These are phyloP conservation scores for Operophtera brumata DNA, from an alignment of 2,888 invertebrate genomes.

Conservation along the genomic window DNA sequence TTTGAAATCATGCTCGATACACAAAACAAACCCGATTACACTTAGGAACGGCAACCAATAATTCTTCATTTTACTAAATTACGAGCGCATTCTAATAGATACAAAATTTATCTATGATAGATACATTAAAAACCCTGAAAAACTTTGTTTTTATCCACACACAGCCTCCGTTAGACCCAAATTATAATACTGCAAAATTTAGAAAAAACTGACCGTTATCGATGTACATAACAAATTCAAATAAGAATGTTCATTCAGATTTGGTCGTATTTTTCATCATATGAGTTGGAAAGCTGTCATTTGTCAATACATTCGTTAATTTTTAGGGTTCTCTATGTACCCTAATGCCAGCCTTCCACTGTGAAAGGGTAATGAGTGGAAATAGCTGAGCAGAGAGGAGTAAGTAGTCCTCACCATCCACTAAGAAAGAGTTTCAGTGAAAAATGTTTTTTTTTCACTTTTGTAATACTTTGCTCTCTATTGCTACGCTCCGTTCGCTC, in stretches of 20 bases:
- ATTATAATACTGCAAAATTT: background rate
- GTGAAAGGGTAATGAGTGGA: too few species aligned
- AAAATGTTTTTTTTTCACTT: too few species aligned
- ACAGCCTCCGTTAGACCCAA: background rate
- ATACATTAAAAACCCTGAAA: background rate
- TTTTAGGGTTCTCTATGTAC: too few species aligned
- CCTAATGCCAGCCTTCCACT: too few species aligned
- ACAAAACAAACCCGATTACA: slow-evolving; percentile 43
- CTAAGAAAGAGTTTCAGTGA: too few species aligned
- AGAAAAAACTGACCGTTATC: background rate
- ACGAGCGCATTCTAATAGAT: slow-evolving; percentile 33
- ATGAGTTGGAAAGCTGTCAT: slow-evolving; percentile 54
- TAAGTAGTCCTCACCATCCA: too few species aligned
- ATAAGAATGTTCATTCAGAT: background rate
- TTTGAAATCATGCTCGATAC: slow-evolving; percentile 82
- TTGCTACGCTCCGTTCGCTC: too few species aligned
- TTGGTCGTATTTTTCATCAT: slow-evolving; percentile 3
- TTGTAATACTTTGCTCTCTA: too few species aligned
- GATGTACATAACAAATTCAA: background rate
- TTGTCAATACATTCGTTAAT: background rate
- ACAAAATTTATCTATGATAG: too few species aligned
- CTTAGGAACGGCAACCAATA: slow-evolving; percentile 46
- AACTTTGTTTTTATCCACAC: background rate
- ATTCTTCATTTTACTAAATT: slow-evolving; percentile 51
- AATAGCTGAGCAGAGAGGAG: too few species aligned